phyloP scores from a whole-genome alignment of 1,140 invertebrate species.

The Drosophila watanabei region DNA sequence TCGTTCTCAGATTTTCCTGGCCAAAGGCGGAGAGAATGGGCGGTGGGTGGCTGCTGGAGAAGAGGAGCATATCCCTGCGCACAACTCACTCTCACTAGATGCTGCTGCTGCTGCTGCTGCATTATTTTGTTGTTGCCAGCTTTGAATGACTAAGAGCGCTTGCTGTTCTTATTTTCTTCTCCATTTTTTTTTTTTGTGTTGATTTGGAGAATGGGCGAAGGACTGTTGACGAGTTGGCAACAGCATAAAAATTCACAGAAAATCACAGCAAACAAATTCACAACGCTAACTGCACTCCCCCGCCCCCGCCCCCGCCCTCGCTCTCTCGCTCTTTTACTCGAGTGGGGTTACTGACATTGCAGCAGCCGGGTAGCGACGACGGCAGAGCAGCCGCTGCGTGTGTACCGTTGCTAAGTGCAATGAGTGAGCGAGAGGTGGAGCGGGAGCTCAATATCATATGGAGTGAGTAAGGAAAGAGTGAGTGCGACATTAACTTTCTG shows the following conservation, averaged over 20 bases:
- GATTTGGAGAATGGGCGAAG: constrained; percentile 49
- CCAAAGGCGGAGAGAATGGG: constrained; percentile 15
- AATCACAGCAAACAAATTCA: constrained; percentile 74
- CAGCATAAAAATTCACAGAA: constrained; percentile 64
- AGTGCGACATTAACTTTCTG: constrained; percentile 51
- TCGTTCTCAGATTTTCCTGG: constrained; percentile 57
- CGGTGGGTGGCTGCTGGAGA: background rate
- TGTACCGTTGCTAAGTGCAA: constrained; percentile 44
- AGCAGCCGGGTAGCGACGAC: constrained; percentile 61
- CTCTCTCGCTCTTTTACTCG: constrained; percentile 48
- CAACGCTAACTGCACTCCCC: constrained; percentile 67
- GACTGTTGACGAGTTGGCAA: constrained; percentile 70
- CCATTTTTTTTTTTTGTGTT: constrained; percentile 19
- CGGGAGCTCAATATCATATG: background rate
- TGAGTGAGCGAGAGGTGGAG: constrained; percentile 24
- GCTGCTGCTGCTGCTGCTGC: constrained; percentile 59
- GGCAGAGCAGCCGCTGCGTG: constrained; percentile 55
- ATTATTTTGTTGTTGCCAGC: constrained; percentile 57
- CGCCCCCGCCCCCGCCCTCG: constrained; percentile 14
- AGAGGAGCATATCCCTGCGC: constrained; percentile 29
- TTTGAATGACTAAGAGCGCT: constrained; percentile 73
- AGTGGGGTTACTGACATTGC: constrained; percentile 84
- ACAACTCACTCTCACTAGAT: constrained; percentile 79
- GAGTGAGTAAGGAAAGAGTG: constrained; percentile 18
- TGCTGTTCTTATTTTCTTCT: constrained; percentile 41